These are phyloP conservation scores for Colletes latitarsis DNA, from an alignment of 1,140 invertebrate species.

Conservation along the genomic window DNA sequence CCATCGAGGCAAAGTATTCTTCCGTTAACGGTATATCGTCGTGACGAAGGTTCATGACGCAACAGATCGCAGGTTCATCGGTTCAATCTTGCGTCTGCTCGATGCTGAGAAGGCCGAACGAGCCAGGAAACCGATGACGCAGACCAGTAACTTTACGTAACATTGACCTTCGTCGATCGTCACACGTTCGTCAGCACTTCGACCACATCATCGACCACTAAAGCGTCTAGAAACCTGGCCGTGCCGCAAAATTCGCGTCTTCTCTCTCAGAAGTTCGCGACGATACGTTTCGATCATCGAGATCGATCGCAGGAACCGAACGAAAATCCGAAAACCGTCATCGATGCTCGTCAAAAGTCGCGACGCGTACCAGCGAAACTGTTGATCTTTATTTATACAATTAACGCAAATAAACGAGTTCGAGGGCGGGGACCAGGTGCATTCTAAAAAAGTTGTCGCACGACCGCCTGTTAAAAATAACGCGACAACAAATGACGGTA, in stretches of 20 bases:
- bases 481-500: slow-evolving; percentile 21
- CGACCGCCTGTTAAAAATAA: slow-evolving; percentile 37
- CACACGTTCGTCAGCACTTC: slow-evolving; percentile 64
- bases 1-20: background rate
- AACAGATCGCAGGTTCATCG: slow-evolving; percentile 9
- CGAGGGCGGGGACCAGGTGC: background rate
- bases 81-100: slow-evolving; percentile 21
- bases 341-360: background rate
- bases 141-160: slow-evolving; percentile 68
- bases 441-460: slow-evolving; percentile 21
- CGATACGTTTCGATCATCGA: background rate
- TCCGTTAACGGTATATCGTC: slow-evolving; percentile 1
- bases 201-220: slow-evolving; percentile 36
- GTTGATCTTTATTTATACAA: slow-evolving; percentile 28
- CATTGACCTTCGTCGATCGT: slow-evolving; percentile 75
- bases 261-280: background rate
- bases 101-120: slow-evolving; percentile 19
- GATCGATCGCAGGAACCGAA: too few species aligned
- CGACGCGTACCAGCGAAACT: background rate
- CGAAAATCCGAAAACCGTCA: too few species aligned
- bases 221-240: slow-evolving; percentile 12
- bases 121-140: slow-evolving; percentile 53
- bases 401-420: slow-evolving; percentile 23
- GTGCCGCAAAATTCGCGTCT: background rate
- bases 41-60: slow-evolving; percentile 3